These are phyloP conservation scores for Galaxea fascicularis DNA, from an alignment of 92 coral and sea anemone genomes.

Conservation along the genomic window DNA sequence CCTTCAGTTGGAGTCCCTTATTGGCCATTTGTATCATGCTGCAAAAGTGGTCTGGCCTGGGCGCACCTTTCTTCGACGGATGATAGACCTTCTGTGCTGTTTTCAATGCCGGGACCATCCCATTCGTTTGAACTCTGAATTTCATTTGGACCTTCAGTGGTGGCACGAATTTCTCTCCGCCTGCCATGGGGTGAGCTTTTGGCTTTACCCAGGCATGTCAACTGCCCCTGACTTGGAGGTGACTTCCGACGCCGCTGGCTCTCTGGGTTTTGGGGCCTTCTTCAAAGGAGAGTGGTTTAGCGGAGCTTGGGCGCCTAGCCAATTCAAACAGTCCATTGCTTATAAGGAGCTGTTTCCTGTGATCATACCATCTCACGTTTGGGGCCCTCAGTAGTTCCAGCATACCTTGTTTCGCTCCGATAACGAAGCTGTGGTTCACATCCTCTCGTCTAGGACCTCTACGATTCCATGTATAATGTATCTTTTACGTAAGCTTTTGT, in stretches of 20 bases:
- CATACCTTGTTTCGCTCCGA: conserved; percentile 43
- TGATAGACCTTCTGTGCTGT: not conserved
- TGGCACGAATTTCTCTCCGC: not conserved
- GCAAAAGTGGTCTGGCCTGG: conserved; percentile 13
- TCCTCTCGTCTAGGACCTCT: conserved; percentile 47
- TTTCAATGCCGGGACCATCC: not conserved
- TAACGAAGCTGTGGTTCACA: conserved; percentile 61
- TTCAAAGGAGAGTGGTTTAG: not conserved
- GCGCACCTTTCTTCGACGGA: not conserved
- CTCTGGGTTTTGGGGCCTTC: conserved; percentile 19
- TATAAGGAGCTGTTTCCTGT: conserved; percentile 60
- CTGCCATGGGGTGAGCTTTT: conserved; percentile 16
- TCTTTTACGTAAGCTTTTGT: conserved; percentile 42
- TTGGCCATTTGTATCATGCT: not conserved
- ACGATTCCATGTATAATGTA: conserved; percentile 41
- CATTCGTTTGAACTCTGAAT: not conserved
- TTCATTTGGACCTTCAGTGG: not conserved
- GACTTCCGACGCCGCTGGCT: conserved; percentile 28
- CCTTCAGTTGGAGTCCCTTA: not conserved
- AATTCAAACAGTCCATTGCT: conserved; percentile 5
- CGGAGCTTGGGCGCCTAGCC: not conserved
- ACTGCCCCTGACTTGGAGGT: conserved; percentile 4
- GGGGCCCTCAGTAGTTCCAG: conserved; percentile 52
- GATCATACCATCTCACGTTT: conserved; percentile 37
- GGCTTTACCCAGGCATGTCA: not conserved